phyloP scores from a whole-genome alignment of 2,113 vertebrate species.

The Xyrauchen texanus region DNA sequence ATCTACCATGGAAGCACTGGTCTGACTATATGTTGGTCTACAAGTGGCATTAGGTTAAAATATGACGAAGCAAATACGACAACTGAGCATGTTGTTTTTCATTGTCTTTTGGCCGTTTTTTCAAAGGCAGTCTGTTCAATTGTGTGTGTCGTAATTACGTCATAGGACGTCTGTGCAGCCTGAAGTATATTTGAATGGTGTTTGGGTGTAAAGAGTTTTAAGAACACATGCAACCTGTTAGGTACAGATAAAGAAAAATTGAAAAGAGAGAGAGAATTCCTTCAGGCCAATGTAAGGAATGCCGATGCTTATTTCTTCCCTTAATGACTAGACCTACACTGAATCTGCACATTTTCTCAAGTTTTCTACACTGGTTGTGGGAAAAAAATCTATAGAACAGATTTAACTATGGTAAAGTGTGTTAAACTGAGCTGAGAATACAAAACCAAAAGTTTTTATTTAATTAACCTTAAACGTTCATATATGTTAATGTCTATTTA shows the following conservation, averaged over 20 bases:
- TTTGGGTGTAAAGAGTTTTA: neutral
- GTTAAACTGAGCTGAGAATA: neutral
- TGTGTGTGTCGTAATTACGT: no score
- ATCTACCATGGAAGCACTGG: neutral
- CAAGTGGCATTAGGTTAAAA: neutral
- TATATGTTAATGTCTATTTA: no score
- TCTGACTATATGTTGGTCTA: neutral
- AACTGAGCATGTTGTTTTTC: neutral
- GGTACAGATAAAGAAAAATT: slow-evolving; percentile 9
- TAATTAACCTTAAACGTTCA: no score
- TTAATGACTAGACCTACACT: neutral
- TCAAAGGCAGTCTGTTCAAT: no score
- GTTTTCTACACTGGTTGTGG: neutral
- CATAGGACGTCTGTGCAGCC: slow-evolving; percentile 12
- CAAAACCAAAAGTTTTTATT: no score
- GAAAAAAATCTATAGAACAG: no score
- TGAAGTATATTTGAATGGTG: slow-evolving; percentile 7
- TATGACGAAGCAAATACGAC: neutral
- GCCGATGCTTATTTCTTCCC: neutral
- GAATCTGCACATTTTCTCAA: neutral
- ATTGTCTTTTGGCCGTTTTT: no score
- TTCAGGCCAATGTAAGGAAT: neutral
- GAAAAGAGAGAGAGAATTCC: neutral
- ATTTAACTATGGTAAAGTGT: neutral
- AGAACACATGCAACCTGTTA: slow-evolving; percentile 24